Evolutionary conservation across 1,140 invertebrate species (phyloP).

Genomic region (Camponotus vicinus): DNA sequence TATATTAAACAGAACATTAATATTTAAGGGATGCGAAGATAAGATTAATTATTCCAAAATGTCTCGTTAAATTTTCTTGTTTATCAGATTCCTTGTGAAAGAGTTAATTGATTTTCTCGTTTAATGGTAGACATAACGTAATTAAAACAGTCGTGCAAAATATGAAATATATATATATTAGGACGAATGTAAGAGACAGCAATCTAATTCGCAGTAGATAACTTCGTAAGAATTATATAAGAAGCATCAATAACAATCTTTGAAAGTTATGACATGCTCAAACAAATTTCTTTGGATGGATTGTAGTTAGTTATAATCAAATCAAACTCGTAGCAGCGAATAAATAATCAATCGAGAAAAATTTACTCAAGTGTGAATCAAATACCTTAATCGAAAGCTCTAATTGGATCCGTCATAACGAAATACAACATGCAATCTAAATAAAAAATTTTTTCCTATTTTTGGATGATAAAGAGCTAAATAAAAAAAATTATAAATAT

Average conservation of each 20-base stretch:
- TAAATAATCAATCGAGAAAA: constrained; percentile 21
- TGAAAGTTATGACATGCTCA: constrained; percentile 25
- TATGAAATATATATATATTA: neutral
- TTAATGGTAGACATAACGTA: neutral
- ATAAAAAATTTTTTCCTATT: neutral
- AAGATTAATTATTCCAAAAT: neutral
- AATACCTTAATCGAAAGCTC: constrained; percentile 17
- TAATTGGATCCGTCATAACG: constrained; percentile 19
- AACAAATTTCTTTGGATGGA: constrained; percentile 7
- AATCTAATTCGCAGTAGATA: neutral
- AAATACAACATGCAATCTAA: constrained; percentile 8
- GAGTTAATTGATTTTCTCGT: neutral
- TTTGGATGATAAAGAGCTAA: neutral
- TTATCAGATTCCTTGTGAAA: neutral
- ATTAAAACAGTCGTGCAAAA: neutral
- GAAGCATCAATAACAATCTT: constrained; percentile 22
- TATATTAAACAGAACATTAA: neutral
- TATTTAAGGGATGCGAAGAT: neutral
- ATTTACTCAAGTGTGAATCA: constrained; percentile 46
- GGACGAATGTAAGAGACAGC: neutral
- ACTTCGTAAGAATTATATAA: constrained; percentile 14
- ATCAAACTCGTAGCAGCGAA: constrained; percentile 27
- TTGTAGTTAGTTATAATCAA: constrained; percentile 38
- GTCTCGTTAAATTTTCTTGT: neutral
- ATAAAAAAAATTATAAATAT: neutral